Base-by-base conservation (phyloP, 2,888 invertebrate species). In the Cephus rjabovi region DNA sequence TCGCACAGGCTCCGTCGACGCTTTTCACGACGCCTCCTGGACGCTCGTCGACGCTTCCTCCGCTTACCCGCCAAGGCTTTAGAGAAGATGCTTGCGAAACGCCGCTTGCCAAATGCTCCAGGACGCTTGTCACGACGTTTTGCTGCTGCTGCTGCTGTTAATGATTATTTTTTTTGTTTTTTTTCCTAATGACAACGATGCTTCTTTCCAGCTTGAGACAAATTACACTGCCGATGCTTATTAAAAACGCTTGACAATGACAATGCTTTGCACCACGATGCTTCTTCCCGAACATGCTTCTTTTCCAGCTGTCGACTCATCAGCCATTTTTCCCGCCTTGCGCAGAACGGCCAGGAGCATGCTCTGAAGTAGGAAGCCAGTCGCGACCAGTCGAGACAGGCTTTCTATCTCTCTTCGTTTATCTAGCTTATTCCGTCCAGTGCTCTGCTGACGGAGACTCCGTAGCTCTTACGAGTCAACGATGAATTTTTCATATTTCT, bases 61-160 rank as follows among this genome's bases (percentile, higher is more conserved):
- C 56, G 75, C 30, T 56, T 56, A 74, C 76, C 15, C 75, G 56
- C 56, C 56, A 56, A 56, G 56, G 56, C 56, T 56, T 56, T 56
- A 56, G 23, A 56, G 23, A 56, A 56, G 56, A 56, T 9, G 56
- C 56, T 56, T 56, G 40, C 4, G 15, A 40, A 40, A 40, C 40
- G 15, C 15, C 40, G 23, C 15, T 56, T 56, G 23, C 56, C 56
- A 56, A 56, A 56, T 56, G 23, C 56, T 56, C 56, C 2, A 9
- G 56, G 23, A 56, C 23, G 56, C 56, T 56, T 56, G 40, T 23
- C 40, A 15, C 15, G 0, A 15, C 6, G 15, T 56, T 15, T 35
- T 34, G n/a, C 74, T 71, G 56, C 40, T 40, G 37, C 75, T 79
- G 68, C 37, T 76, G 78, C 79, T 76, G 74, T 30, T 74, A 71